These are phyloP conservation scores for Trichonephila clavipes DNA, from an alignment of 1,140 invertebrate species.

Conservation along the genomic window DNA sequence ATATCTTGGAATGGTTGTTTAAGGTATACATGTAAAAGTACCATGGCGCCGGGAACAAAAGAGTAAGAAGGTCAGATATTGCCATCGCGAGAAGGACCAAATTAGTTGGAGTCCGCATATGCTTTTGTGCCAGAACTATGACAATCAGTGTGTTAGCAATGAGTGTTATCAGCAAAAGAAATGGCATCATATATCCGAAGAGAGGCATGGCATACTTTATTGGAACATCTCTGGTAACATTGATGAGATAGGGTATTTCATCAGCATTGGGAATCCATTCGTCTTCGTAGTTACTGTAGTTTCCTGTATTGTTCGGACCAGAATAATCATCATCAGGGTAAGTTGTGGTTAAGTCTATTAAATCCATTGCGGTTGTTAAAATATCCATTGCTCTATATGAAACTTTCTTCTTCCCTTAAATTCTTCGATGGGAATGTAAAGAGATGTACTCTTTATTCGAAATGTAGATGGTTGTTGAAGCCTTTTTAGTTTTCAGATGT, in stretches of 20 bases:
- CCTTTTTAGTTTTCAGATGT: not conserved
- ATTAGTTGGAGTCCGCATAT: slow-evolving; percentile 87
- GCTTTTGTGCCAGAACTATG: slow-evolving; percentile 85
- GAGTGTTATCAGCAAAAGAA: slow-evolving; percentile 92
- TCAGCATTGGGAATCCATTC: slow-evolving; percentile 33
- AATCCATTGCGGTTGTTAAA: slow-evolving; percentile 4
- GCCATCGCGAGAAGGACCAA: slow-evolving; percentile 90
- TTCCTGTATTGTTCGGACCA: not conserved
- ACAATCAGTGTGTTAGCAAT: slow-evolving; percentile 93
- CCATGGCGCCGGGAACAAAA: slow-evolving; percentile 92
- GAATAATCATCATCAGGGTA: slow-evolving; percentile 59
- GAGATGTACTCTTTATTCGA: not conserved
- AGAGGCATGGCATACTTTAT: slow-evolving; percentile 85
- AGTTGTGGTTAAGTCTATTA: slow-evolving; percentile 56
- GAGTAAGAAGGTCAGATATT: slow-evolving; percentile 94
- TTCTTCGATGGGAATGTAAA: not conserved
- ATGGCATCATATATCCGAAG: slow-evolving; percentile 90
- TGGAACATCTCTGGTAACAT: slow-evolving; percentile 80
- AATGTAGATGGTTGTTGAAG: not conserved
- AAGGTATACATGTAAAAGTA: slow-evolving; percentile 92
- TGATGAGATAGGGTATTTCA: slow-evolving; percentile 65
- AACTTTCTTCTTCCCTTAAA: not conserved
- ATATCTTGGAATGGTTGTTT: slow-evolving; percentile 89
- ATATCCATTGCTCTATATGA: not conserved
- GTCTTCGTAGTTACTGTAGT: slow-evolving; percentile 11